Evolutionary conservation across 2,888 invertebrate genomes (phyloP), one percentile per base, ranked within the genome.

Genomic region (Nemurella pictetii): DNA sequence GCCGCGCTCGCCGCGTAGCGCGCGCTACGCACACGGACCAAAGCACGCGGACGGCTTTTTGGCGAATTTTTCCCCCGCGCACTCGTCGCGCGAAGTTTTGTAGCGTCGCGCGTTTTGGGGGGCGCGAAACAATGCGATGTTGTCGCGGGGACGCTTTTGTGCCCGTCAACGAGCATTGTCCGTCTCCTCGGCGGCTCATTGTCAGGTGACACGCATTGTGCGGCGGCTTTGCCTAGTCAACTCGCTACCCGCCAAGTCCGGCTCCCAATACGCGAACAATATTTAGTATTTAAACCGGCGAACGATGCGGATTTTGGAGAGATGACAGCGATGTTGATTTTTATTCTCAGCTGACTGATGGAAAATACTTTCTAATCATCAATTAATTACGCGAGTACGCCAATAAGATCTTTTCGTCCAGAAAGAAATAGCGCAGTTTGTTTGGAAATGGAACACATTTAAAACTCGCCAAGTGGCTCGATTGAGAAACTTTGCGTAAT

Each of bases 401-500:
- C n/a, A n/a, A n/a, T n/a, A n/a, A n/a, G n/a, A n/a, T n/a, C n/a
- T n/a, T n/a, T n/a, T n/a, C n/a, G n/a, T n/a, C n/a, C n/a, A n/a
- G n/a, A n/a, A n/a, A n/a, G n/a, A n/a, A n/a, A n/a, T n/a, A n/a
- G n/a, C n/a, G n/a, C n/a, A n/a, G 55, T 85, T 83, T 86, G 78
- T 85, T 85, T 84, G 83, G 80, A 35, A 85, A 80, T 26, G 80
- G 72, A 82, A 82, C 36, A 72, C 78, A 55, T 55, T 72, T 36
- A 28, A 82, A 30, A 82, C 12, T 72, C 55, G 26, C 28, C 55
- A 82, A 84, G 85, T 85, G 84, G 85, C 36, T 85, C 83, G 84
- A 84, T 85, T 81, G 85, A 74, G 85, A 84, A 82, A 86, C 80
- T 80, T 85, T 80, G 81, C 83, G 83, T 84, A 86, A 29, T 77